These are phyloP conservation scores for Xenopus laevis DNA, from an alignment of 2,113 vertebrate species.

Conservation along the genomic window DNA sequence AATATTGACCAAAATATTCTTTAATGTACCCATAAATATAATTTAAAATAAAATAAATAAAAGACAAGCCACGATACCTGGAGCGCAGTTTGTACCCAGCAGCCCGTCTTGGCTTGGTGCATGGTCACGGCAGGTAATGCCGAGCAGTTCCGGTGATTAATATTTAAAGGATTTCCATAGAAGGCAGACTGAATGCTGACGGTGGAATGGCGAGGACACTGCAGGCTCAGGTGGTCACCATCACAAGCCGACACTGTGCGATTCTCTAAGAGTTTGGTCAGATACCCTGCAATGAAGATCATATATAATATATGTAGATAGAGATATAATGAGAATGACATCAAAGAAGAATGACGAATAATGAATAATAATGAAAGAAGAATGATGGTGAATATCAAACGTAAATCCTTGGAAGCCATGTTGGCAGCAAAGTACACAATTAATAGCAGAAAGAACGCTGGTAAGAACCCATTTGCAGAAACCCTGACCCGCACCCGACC, in stretches of 20 bases:
- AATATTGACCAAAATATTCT: no score
- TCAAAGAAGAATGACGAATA: no score
- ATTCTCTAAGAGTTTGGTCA: conserved; percentile 87
- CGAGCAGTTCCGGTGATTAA: conserved; percentile 59
- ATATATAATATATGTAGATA: neutral
- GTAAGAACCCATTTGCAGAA: no score
- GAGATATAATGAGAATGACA: no score
- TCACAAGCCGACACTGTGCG: conserved; percentile 86
- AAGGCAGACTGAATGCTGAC: conserved; percentile 87
- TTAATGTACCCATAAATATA: no score
- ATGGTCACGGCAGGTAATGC: conserved; percentile 48
- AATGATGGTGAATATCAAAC: no score
- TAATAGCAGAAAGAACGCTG: no score
- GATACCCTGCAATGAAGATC: conserved; percentile 79
- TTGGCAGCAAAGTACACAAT: no score
- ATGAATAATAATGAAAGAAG: no score
- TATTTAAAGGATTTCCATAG: conserved; percentile 69
- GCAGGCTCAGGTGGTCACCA: conserved; percentile 78
- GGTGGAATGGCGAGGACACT: conserved; percentile 88
- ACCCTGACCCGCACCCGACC: no score
- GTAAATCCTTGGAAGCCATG: no score
- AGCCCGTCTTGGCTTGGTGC: conserved; percentile 65
- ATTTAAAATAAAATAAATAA: no score
- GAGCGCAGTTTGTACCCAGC: conserved; percentile 78
- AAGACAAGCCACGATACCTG: conserved; percentile 69